Conservation (phyloP, 2,797 vertebrate species). For the Enteromius trimaculatus region DNA sequence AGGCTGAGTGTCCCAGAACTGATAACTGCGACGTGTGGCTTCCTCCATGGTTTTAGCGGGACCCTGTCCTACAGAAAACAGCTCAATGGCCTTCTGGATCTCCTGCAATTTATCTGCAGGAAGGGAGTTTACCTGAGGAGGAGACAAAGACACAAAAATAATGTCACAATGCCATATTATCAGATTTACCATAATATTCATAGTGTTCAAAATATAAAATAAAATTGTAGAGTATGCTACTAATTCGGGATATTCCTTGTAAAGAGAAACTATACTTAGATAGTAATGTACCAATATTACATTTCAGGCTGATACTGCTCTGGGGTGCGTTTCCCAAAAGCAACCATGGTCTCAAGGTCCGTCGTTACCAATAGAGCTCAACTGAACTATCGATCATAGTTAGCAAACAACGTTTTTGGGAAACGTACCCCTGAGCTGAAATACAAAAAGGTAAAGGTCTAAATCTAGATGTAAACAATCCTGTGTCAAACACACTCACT, state of each 20-base stretch:
- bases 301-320: not conserved
- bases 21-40: slow-evolving; percentile 95
- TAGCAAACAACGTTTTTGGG: too few species aligned
- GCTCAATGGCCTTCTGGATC: slow-evolving; percentile 97
- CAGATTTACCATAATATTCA: not conserved
- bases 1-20: slow-evolving; percentile 99
- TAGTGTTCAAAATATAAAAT: not conserved
- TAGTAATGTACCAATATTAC: not conserved
- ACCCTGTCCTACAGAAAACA: slow-evolving; percentile 95
- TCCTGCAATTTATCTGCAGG: slow-evolving; percentile 89
- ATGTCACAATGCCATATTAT: not conserved
- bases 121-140: slow-evolving; percentile 83
- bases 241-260: not conserved
- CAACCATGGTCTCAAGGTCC: too few species aligned
- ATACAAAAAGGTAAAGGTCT: not conserved
- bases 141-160: not conserved
- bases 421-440: not conserved
- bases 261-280: not conserved
- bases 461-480: not conserved
- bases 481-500: slow-evolving; percentile 68
- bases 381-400: too few species aligned
- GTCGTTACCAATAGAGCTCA: too few species aligned
- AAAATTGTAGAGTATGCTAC: not conserved
- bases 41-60: slow-evolving; percentile 99
- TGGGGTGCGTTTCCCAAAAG: too few species aligned